Evolutionary conservation across 2,797 vertebrate genomes (phyloP).

Genomic region (Microctenopoma steveboyesi): DNA sequence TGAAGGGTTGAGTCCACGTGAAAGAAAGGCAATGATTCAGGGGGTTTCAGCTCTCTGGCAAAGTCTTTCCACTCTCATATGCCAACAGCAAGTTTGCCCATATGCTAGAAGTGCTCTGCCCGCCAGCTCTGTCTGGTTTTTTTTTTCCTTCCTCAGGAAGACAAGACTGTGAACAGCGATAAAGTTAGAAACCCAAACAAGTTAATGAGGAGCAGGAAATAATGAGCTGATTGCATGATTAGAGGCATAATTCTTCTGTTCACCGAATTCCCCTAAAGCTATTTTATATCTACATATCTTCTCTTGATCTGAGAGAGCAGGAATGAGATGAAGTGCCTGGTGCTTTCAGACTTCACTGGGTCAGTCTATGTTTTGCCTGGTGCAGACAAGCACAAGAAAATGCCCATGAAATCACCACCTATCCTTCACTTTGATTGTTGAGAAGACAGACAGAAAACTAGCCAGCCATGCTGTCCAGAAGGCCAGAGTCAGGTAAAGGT

Average conservation of each 20-base stretch:
- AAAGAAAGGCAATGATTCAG: not conserved
- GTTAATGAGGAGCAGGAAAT: slow-evolving; percentile 66
- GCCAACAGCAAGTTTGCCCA: slow-evolving; percentile 34
- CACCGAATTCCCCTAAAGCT: slow-evolving; percentile 12
- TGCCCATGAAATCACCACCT: slow-evolving; percentile 32
- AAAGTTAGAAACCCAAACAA: slow-evolving; percentile 70
- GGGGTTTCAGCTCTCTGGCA: slow-evolving; percentile 16
- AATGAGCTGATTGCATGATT: slow-evolving; percentile 63
- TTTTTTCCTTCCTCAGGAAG: slow-evolving; percentile 29
- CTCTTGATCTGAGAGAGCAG: slow-evolving; percentile 24
- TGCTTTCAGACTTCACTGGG: slow-evolving; percentile 11
- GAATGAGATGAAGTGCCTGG: slow-evolving; percentile 13
- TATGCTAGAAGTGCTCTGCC: slow-evolving; percentile 35
- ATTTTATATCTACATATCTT: slow-evolving; percentile 39
- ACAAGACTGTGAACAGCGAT: slow-evolving; percentile 35
- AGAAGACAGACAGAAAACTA: slow-evolving; percentile 50
- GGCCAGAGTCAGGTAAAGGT: slow-evolving; percentile 61
- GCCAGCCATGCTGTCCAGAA: slow-evolving; percentile 53
- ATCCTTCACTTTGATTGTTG: slow-evolving; percentile 55
- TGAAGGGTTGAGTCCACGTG: not conserved
- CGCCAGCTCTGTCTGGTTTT: slow-evolving; percentile 37
- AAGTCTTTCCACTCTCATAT: slow-evolving; percentile 22
- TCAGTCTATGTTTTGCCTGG: slow-evolving; percentile 18
- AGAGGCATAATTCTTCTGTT: slow-evolving; percentile 36
- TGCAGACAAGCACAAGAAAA: slow-evolving; percentile 35